These are phyloP conservation scores for Lineus longissimus DNA, from an alignment of 1,140 invertebrate species.

Conservation along the genomic window DNA sequence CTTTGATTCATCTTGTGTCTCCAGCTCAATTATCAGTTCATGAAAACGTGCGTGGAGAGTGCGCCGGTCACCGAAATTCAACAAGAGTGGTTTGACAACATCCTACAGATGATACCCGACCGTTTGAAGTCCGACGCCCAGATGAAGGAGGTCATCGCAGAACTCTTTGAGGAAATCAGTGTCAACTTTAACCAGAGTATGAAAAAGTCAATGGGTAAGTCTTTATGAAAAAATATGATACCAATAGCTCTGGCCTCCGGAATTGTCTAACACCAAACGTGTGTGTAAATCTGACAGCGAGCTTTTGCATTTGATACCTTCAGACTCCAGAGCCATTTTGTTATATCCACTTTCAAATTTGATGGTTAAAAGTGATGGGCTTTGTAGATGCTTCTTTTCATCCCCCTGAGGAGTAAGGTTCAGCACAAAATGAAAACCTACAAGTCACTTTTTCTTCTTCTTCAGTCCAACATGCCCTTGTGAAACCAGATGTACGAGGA, in stretches of 20 bases:
- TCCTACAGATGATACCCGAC: constrained; percentile 44
- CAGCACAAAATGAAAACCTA: too few species aligned
- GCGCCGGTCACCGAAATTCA: constrained; percentile 50
- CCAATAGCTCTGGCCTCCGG: not conserved
- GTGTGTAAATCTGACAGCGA: too few species aligned
- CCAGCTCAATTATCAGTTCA: constrained; percentile 51
- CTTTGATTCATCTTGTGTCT: not conserved
- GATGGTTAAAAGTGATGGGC: too few species aligned
- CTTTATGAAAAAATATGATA: not conserved
- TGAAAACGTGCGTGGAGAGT: constrained; percentile 47
- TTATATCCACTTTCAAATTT: too few species aligned
- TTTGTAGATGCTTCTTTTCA: too few species aligned
- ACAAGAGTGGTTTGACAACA: constrained; percentile 46
- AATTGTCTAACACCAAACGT: not conserved
- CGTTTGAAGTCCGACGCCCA: constrained; percentile 29
- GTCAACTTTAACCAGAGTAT: constrained; percentile 47
- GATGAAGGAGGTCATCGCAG: constrained; percentile 32
- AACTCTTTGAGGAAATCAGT: constrained; percentile 46
- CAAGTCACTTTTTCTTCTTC: too few species aligned
- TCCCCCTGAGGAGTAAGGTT: too few species aligned
- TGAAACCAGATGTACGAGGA: constrained; percentile 48
- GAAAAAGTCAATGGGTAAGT: constrained; percentile 51
- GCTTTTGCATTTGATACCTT: too few species aligned
- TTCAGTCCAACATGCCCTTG: constrained; percentile 48
- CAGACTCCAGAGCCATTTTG: too few species aligned